A percentile compares a stretch with the other conserved stretches of the same genome.
These are phyloP conservation scores for Heliconius hewitsoni DNA, from an alignment of 1,140 invertebrate species.

Conservation along the genomic window DNA sequence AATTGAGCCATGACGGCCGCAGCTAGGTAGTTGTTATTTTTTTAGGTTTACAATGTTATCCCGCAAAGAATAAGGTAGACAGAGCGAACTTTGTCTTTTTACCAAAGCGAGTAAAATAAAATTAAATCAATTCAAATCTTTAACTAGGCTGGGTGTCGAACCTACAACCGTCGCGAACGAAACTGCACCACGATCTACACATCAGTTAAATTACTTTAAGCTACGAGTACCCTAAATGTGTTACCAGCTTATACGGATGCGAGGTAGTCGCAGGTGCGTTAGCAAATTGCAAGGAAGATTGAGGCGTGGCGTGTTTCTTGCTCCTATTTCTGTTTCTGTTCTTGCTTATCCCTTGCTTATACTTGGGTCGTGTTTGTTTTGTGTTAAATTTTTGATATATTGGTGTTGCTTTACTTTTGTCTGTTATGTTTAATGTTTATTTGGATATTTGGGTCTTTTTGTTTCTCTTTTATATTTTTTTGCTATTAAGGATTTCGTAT, in stretches of 20 bases:
- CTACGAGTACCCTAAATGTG: background rate
- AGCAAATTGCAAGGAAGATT: constrained; percentile 6
- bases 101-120: too few relatives aligned
- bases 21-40: too few relatives aligned
- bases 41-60: too few relatives aligned
- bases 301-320: constrained; percentile 6
- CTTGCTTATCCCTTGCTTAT: background rate
- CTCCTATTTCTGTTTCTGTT: background rate
- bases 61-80: too few relatives aligned
- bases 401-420: background rate
- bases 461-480: background rate
- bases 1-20: too few relatives aligned
- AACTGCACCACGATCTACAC: too few relatives aligned
- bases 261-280: constrained; percentile 2
- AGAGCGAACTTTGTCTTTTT: too few relatives aligned
- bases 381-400: constrained; percentile 5
- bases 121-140: too few relatives aligned
- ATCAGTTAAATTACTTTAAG: background rate
- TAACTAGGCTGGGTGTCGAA: too few relatives aligned
- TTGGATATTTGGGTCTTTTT: background rate
- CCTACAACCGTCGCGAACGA: too few relatives aligned
- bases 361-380: background rate
- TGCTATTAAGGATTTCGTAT: too few relatives aligned
- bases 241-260: background rate
- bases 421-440: background rate